Evolutionary conservation across 2,888 invertebrate species (phyloP), one percentile per base, ranked within the genome.

Genomic region (Pterostichus madidus): DNA sequence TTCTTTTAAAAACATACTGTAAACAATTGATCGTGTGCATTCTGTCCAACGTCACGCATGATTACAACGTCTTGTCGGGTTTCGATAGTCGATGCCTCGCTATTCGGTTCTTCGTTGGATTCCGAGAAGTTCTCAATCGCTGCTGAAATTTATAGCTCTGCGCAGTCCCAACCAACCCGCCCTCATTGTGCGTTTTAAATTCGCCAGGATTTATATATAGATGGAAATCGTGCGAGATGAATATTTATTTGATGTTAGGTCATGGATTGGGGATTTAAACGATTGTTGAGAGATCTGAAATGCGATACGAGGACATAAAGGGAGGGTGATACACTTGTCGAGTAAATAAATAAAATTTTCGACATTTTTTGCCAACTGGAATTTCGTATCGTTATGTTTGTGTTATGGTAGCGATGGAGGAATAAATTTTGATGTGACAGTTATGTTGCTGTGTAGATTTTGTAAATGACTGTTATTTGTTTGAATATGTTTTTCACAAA

Each of bases 191-290:
- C 68, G 17, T 44, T 44, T 17, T 15, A 71, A 44, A 71, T 71
- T 71, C 68, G 10, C 6, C 17, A 44, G 44, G 68, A 71, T 71
- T 71, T 71, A 71, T 71, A 71, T 44, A 71, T 71, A 71, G 24
- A 71, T 44, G 44, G 17, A 71, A 71, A 71, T 71, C 39, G 44
- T 44, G 15, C 24, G 10, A 71, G 44, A 44, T 71, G 68, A 71
- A 71, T 71, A 71, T 71, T 46, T 71, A 71, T 44, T 71, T 39
- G 68, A 64, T 64, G 32, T 7, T 71, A 71, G 68, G 68, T 71
- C 46, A 71, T 71, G 68, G 68, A 44, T 71, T 15, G 39, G 49
- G 49, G 56, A 56, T 56, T 17, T 17, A 49, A 49, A 17, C 56
- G 24, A 56, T 56, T 56, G 56, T 56, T 56, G 52, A 52, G 24